These are phyloP conservation scores for Watsonalla cultraria DNA, from an alignment of 2,888 invertebrate genomes.

Conservation along the genomic window DNA sequence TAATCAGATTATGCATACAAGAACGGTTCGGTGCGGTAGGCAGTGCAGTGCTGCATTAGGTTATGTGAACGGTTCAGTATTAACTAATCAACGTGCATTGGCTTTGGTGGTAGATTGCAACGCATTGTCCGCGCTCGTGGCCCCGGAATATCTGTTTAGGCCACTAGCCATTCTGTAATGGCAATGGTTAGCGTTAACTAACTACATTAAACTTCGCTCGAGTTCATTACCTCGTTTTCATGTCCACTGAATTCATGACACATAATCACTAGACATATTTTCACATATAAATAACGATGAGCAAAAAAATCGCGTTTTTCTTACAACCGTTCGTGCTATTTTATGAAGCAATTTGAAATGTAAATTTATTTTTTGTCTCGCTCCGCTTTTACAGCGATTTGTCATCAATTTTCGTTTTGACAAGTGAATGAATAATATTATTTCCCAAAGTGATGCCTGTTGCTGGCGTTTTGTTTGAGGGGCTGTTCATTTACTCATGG, in stretches of 20 bases:
- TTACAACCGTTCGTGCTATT: neutral
- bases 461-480: constrained; percentile 37
- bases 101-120: constrained; percentile 70
- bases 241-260: constrained; percentile 26
- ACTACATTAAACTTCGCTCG: constrained; percentile 55
- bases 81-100: constrained; percentile 76
- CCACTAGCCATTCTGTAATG: constrained; percentile 72
- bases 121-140: constrained; percentile 72
- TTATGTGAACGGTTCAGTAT: constrained; percentile 68
- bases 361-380: constrained; percentile 22
- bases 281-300: neutral
- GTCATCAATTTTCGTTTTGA: constrained; percentile 61
- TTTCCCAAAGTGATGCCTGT: constrained; percentile 45
- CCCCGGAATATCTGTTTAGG: constrained; percentile 78
- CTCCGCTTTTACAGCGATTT: constrained; percentile 31
- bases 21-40: constrained; percentile 63
- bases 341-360: constrained; percentile 8
- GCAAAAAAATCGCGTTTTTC: neutral
- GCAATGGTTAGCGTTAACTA: constrained; percentile 61
- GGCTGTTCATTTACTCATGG: constrained; percentile 33
- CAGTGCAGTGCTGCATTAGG: constrained; percentile 57
- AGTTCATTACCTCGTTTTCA: constrained; percentile 43
- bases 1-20: constrained; percentile 78
- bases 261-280: neutral
- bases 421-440: constrained; percentile 68